These are phyloP conservation scores for Acipenser transmontanus DNA, from an alignment of 2,797 vertebrate genomes.

Conservation along the genomic window DNA sequence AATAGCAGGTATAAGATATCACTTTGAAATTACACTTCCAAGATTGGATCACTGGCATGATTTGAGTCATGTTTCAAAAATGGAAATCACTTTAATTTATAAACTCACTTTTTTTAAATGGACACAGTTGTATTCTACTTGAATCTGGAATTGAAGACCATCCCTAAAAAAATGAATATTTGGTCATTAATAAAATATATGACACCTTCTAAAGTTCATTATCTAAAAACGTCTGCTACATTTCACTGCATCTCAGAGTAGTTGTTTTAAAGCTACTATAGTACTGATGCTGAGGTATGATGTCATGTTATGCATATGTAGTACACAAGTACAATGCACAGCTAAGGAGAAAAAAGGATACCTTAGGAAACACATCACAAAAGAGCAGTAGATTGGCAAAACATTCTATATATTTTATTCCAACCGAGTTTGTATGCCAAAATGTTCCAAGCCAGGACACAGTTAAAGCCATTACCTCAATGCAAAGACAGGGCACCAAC, in stretches of 20 bases:
- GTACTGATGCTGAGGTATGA: no score
- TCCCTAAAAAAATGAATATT: constrained; percentile 53
- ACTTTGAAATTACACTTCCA: background rate
- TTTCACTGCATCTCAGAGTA: no score
- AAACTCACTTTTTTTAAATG: constrained; percentile 76
- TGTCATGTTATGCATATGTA: no score
- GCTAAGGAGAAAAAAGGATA: no score
- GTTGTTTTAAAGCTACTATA: no score
- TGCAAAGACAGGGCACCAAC: constrained; percentile 71
- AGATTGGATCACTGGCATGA: no score
- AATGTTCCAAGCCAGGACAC: background rate
- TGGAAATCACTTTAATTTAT: constrained; percentile 7
- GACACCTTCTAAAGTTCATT: background rate
- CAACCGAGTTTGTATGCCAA: background rate
- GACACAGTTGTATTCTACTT: constrained; percentile 72
- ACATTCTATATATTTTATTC: no score
- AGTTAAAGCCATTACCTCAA: constrained; percentile 65
- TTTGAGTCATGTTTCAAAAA: no score
- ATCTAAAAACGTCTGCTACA: no score
- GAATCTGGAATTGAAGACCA: constrained; percentile 75
- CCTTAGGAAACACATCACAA: no score
- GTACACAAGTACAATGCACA: no score
- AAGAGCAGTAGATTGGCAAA: no score
- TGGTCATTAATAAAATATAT: background rate
- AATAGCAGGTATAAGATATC: background rate